Evolutionary conservation across 2,797 vertebrate species (phyloP).

Genomic region (Borostomias antarcticus): DNA sequence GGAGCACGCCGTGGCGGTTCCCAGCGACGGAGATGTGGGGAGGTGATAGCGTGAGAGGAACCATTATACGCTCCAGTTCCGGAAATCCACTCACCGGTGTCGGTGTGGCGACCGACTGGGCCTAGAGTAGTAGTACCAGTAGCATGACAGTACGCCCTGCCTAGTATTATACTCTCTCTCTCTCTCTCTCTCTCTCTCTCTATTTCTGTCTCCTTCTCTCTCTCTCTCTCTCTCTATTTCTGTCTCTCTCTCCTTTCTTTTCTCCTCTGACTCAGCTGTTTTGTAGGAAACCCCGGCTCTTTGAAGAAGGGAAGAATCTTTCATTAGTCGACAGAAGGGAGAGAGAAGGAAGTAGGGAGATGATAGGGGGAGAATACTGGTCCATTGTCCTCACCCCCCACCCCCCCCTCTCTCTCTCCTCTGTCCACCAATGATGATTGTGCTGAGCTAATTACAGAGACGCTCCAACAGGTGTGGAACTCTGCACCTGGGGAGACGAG

Average conservation of each 20-base stretch:
- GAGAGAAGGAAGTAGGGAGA: constrained; percentile 67
- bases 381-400: constrained; percentile 74
- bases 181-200: constrained; percentile 57
- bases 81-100: constrained; percentile 67
- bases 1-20: constrained; percentile 39
- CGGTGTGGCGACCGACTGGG: constrained; percentile 69
- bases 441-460: constrained; percentile 83
- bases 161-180: constrained; percentile 56
- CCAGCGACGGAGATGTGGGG: constrained; percentile 38
- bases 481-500: constrained; percentile 75
- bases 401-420: constrained; percentile 43
- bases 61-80: constrained; percentile 45
- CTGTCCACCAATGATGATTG: constrained; percentile 76
- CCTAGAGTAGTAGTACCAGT: constrained; percentile 68
- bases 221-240: constrained; percentile 64
- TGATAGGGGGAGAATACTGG: constrained; percentile 77
- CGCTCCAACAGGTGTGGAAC: constrained; percentile 79
- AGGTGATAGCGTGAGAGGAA: constrained; percentile 51
- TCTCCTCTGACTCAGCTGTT: constrained; percentile 83
- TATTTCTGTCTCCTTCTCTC: constrained; percentile 28
- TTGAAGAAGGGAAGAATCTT: constrained; percentile 83
- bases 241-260: constrained; percentile 61
- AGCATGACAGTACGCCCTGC: constrained; percentile 58
- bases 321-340: constrained; percentile 79
- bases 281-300: constrained; percentile 80